Base-by-base conservation (phyloP, 2,888 invertebrate genomes). In the Thereva nobilitata region DNA sequence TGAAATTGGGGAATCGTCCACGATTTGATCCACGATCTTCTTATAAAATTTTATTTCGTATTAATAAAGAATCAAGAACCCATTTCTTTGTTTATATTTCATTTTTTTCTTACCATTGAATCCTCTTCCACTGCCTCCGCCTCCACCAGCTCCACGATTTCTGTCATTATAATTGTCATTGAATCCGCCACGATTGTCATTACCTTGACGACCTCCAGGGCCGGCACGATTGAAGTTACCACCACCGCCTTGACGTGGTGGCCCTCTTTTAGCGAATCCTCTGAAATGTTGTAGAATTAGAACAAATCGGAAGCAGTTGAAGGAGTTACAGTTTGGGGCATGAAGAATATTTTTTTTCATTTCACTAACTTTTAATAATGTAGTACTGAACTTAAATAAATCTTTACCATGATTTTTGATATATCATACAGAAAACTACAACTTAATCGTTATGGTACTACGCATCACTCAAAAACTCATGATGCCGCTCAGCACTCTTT, bases 71-170 rank as follows among this genome's bases (percentile, higher is more conserved):
- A 35, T 45, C 9, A 4, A 10, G n/a, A 9, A 5, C 4, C 7
- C 7, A 41, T 12, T 9, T 40, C 2, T 41, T 38, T 54, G 38
- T 41, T n/a, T n/a, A 40, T 55, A 12, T 40, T n/a, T n/a, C n/a
- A 41, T 12, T 6, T 34, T 23, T 9, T 38, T 12, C 5, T 40
- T 83, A 77, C 84, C 82, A 73, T 82, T 82, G 72, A 80, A 82
- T 73, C 82, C 82, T 74, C 84, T 84, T 71, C 82, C 82, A 72
- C 85, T 84, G 74, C 84, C 83, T 73, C 83, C 82, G 42, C 83
- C 83, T 71, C 83, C 78, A 59, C 82, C 78, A 68, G 81, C 78
- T 56, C 79, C 79, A 57, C 84, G 79, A 78, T 84, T 82, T 76
- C 80, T 79, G 76, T 80, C 80, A 77, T 75, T 80, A 74, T 79